Evolutionary conservation across 2,888 invertebrate genomes (phyloP), one percentile per base, ranked within the genome.

Genomic region (Amiota mariae): DNA sequence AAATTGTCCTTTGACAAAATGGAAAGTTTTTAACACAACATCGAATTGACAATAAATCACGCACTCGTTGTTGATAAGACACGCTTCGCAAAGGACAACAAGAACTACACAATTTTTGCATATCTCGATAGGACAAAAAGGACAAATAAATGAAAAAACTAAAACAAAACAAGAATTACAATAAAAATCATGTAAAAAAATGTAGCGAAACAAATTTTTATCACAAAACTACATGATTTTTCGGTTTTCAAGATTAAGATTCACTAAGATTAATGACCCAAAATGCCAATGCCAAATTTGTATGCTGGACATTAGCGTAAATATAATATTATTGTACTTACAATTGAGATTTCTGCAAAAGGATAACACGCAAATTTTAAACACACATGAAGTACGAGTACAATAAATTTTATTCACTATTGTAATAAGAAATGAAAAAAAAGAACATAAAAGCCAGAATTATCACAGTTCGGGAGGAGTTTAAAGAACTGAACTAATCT

Each of bases 1-100:
- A 71, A 84, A 82, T 79, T 82, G 84, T 81, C 81, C 74, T 76
- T 75, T 73, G 85, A 84, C 84, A 84, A 85, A 82, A 36, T 36
- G 6, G 63, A 77, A 78, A 79, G 76, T 81, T 85, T 79, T 83
- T 83, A 84, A 85, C 85, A 76, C 72, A 24, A 64, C 75, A 18
- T 61, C 57, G 75, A 74, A 36, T 36, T 6, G 36, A 36, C 8
- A 36, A 84, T 84, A 85, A 83, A 84, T 83, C 85, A 82, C 78
- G 68, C 24, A 74, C 51, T 20, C 47, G 51, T 51, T 67, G 49
- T 51, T 67, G 67, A 51, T 67, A 51, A 67, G 36, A 36, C 36
- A 36, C 36, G 36, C 36, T 36, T 36, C 36, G 6, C 51, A 51
- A 66, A 15, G 15, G 15, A 66, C 46, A 66, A 9, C 48, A 67